Evolutionary conservation across 2,797 vertebrate genomes (phyloP).

Genomic region (Taenioides sp.): DNA sequence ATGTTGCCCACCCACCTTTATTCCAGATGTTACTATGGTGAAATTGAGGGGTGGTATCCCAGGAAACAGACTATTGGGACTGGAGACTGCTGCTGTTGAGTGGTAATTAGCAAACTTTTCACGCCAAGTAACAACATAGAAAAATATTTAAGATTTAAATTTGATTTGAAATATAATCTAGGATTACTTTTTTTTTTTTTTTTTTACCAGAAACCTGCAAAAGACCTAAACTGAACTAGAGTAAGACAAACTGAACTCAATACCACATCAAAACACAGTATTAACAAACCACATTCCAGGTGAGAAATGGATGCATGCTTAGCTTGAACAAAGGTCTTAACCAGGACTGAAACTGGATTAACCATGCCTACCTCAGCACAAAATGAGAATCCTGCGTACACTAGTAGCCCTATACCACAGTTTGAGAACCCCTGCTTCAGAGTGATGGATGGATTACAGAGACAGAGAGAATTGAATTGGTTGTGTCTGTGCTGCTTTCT

Average conservation of each 20-base stretch:
- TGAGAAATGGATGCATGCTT: neutral
- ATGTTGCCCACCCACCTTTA: conserved; percentile 81
- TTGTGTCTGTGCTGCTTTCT: conserved; percentile 65
- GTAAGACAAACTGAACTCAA: neutral
- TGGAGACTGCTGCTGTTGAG: conserved; percentile 59
- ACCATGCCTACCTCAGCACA: neutral
- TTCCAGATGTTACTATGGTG: conserved; percentile 86
- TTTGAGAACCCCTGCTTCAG: conserved; percentile 28
- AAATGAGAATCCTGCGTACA: neutral
- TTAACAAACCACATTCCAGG: too few relatives aligned
- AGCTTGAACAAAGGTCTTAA: neutral
- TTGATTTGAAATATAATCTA: neutral
- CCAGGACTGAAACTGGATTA: neutral
- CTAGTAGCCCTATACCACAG: neutral
- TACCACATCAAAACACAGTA: neutral
- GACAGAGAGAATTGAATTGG: conserved; percentile 66
- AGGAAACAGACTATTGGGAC: conserved; percentile 76
- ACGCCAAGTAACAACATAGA: neutral
- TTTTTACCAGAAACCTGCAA: neutral
- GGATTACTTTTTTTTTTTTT: neutral
- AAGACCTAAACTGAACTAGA: neutral
- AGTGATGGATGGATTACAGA: conserved; percentile 68
- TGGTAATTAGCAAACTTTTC: conserved; percentile 8
- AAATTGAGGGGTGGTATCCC: conserved; percentile 80
- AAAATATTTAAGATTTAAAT: neutral